Base-by-base conservation (phyloP, 1,140 invertebrate species). In the Ooceraea biroi region DNA sequence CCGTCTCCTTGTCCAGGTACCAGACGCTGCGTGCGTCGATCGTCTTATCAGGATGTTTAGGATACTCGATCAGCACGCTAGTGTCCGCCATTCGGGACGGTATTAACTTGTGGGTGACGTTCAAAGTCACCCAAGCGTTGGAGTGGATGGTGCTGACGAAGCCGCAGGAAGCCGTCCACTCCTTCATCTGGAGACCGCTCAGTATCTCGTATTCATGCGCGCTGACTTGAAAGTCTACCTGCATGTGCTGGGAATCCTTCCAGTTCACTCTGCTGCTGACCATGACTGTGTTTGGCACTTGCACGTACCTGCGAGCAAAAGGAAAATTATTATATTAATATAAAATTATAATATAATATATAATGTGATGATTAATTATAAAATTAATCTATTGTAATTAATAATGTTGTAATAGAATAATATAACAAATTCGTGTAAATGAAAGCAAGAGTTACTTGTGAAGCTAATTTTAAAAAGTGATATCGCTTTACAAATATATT, bases 81-180 rank as follows among this genome's bases (percentile, higher is more conserved):
- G 95, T 94, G 63, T 96, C 95, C 12, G 95, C 87, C 36, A 93
- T 94, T 1, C 92, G 93, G 1, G 87, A 87, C 30, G 95, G 86
- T 1, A 88, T 91, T 57, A 96, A 94, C 71, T 91, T 94, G 87
- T 97, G 96, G 1, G 94, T 94, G 0, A 96, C 68, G 80, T 95
- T 95, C 0, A 94, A 91, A 52, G 94, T 95, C 11, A 96, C 88
- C 69, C 95, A 95, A 19, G 95, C 94, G 11, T 96, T 95, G 36
- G 95, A 93, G 61, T 95, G 94, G 8, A 96, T 91, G 0, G 96
- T 95, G 86, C 96, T 97, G 22, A 94, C 91, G 22, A 96, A 88
- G 36, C 94, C 94, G 41, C 94, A 94, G 44, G 94, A 95, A 4
- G 95, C 93, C 82, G 94, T 94, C 84, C 94, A 95, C 55, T 94